A percentile compares a stretch with the other conserved stretches of the same genome.
These are phyloP conservation scores for Cladopsammia gracilis DNA, from an alignment of 64 coral and sea anemone genomes.

Conservation along the genomic window DNA sequence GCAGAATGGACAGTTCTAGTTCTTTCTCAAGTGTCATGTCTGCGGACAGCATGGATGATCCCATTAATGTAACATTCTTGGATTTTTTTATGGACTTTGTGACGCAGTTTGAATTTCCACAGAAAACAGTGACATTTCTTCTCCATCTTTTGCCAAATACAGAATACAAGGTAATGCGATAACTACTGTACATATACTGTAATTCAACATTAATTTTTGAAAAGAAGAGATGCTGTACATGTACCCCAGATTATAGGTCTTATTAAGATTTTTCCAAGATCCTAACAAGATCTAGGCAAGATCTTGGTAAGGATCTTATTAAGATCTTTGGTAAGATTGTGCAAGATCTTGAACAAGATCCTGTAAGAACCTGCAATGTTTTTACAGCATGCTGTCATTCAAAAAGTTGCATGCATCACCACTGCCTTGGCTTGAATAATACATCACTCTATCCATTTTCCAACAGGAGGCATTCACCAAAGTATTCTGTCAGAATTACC, in stretches of 20 bases:
- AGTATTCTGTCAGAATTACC: constrained; percentile 97
- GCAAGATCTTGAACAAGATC: no score
- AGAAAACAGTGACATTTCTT: constrained; percentile 99
- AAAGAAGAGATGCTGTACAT: no score
- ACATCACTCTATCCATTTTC: neutral
- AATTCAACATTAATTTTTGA: no score
- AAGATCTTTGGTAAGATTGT: no score
- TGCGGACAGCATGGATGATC: constrained; percentile 72
- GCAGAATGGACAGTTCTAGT: constrained; percentile 50
- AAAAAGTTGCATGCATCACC: no score
- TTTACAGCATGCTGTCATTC: no score
- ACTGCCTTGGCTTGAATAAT: no score
- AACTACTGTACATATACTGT: neutral
- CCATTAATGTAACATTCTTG: constrained; percentile 76
- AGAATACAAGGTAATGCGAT: constrained; percentile 74
- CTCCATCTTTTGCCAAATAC: constrained; percentile 89
- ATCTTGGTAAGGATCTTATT: no score
- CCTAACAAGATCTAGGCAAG: no score
- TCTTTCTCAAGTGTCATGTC: constrained; percentile 60
- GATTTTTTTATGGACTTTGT: constrained; percentile 98
- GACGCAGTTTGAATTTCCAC: constrained; percentile 95
- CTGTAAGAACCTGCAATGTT: no score
- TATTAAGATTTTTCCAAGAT: no score
- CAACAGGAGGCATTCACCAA: constrained; percentile 89
- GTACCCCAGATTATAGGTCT: no score